These are phyloP conservation scores for Betta splendens DNA, from an alignment of 2,797 vertebrate species.

Conservation along the genomic window DNA sequence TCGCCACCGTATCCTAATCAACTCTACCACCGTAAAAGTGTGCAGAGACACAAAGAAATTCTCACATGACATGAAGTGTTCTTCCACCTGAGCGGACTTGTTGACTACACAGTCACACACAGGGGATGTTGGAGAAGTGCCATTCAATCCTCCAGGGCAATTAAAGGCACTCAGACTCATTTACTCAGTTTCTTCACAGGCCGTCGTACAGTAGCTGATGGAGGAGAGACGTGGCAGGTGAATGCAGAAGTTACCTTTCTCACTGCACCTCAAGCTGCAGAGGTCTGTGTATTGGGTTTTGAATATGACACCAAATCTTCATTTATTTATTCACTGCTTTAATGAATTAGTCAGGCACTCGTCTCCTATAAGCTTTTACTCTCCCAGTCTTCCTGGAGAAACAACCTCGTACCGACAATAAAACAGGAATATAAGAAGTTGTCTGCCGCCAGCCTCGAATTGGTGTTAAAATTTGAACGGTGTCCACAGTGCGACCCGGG, in stretches of 20 bases:
- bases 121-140: constrained; percentile 13
- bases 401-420: constrained; percentile 45
- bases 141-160: constrained; percentile 28
- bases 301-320: neutral
- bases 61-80: constrained; percentile 26
- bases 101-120: constrained; percentile 31
- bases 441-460: constrained; percentile 33
- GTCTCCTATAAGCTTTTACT: constrained; percentile 5
- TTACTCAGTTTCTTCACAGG: constrained; percentile 58
- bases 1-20: constrained; percentile 22
- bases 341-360: constrained; percentile 13
- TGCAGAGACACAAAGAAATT: constrained; percentile 23
- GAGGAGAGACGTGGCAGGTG: constrained; percentile 19
- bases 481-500: constrained; percentile 26
- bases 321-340: constrained; percentile 8
- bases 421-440: constrained; percentile 46
- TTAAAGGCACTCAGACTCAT: constrained; percentile 40
- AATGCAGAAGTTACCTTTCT: constrained; percentile 52
- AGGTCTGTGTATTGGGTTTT: too few relatives aligned
- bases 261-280: constrained; percentile 12
- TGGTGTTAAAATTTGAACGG: constrained; percentile 50
- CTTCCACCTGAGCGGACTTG: constrained; percentile 21
- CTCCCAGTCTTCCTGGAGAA: constrained; percentile 6
- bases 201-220: constrained; percentile 40
- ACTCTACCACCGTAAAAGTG: too few relatives aligned